A percentile compares a stretch with the other conserved stretches of the same genome.
Evolutionary conservation across 2,888 invertebrate genomes (phyloP).

Genomic region (Antitype chi): DNA sequence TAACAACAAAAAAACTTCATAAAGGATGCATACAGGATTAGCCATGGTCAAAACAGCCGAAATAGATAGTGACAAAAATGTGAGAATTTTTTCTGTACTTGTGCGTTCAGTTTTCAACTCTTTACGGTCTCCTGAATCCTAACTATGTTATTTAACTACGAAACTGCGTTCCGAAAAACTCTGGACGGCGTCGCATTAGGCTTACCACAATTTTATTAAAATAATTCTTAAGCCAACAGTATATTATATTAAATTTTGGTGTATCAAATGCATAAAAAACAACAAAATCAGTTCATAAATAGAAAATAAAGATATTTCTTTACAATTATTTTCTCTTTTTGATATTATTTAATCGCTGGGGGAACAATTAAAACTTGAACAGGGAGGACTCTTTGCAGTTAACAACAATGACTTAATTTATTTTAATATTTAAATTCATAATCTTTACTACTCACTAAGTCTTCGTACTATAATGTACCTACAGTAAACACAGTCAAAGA

Average conservation of each 20-base stretch:
- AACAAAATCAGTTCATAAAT: slow-evolving; percentile 10
- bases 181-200: slow-evolving; percentile 45
- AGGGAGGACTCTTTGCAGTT: not conserved
- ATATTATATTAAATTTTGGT: slow-evolving; percentile 7
- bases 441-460: not conserved
- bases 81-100: not conserved
- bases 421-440: not conserved
- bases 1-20: slow-evolving; percentile 21
- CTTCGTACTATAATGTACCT: slow-evolving; percentile 36
- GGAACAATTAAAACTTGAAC: not conserved
- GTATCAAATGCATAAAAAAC: slow-evolving; percentile 17
- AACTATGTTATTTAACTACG: slow-evolving; percentile 28
- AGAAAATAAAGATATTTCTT: not conserved
- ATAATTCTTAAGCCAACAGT: slow-evolving; percentile 14
- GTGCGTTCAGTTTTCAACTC: not conserved
- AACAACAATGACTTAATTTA: not conserved
- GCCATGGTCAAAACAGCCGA: not conserved
- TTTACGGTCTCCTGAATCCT: slow-evolving; percentile 20
- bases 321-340: not conserved
- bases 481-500: slow-evolving; percentile 38
- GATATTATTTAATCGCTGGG: slow-evolving; percentile 2
- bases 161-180: slow-evolving; percentile 46
- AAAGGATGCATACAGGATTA: not conserved
- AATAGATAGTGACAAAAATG: not conserved
- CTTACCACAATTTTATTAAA: slow-evolving; percentile 25